A percentile compares a stretch with the other conserved stretches of the same genome.
Evolutionary conservation across 2,113 vertebrate genomes (phyloP).

Genomic region (Phylloscopus trochilus): DNA sequence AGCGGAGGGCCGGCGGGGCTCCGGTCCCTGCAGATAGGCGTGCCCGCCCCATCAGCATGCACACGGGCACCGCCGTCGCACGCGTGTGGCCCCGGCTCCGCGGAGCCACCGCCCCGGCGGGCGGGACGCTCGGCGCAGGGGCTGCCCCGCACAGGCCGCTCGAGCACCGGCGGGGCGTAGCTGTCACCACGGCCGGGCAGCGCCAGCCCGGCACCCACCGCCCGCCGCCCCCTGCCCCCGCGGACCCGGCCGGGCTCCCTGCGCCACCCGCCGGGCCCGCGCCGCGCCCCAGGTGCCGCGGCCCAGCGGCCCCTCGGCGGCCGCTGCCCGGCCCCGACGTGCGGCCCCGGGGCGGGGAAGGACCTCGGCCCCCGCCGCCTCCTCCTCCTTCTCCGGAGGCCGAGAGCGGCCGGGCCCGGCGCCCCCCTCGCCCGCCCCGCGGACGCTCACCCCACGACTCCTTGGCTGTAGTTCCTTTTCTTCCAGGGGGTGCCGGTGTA

Average conservation of each 20-base stretch:
- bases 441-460: too few relatives aligned
- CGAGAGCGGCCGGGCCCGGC: too few relatives aligned
- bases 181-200: neutral
- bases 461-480: too few relatives aligned
- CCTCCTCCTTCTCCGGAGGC: too few relatives aligned
- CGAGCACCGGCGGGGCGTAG: neutral
- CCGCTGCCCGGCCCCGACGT: too few relatives aligned
- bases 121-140: neutral
- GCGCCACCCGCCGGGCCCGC: too few relatives aligned
- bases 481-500: too few relatives aligned
- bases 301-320: too few relatives aligned
- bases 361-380: too few relatives aligned
- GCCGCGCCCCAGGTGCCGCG: too few relatives aligned
- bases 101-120: neutral
- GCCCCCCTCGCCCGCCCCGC: too few relatives aligned
- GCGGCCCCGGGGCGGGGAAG: too few relatives aligned
- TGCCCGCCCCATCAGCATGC: neutral
- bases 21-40: neutral
- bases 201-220: neutral
- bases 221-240: neutral
- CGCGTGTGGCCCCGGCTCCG: neutral
- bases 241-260: neutral
- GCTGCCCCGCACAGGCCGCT: neutral
- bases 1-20: neutral
- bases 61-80: neutral